Conservation (phyloP, 2,113 vertebrate genomes). For the Taurulus bubalis region DNA sequence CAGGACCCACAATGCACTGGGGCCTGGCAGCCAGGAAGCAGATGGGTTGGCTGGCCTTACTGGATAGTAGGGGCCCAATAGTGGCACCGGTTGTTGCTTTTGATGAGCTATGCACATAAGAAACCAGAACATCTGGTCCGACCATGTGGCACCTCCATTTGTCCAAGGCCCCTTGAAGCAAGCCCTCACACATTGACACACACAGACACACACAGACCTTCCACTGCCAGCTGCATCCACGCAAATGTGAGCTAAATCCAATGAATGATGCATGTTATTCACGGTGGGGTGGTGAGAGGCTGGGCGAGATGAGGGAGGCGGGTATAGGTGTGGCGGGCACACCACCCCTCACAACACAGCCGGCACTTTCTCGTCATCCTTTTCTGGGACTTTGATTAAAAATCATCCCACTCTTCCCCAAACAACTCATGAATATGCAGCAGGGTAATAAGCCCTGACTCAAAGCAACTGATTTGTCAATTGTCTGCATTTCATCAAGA, state of each 20-base stretch:
- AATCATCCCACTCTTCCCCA: conserved; percentile 77
- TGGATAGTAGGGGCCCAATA: conserved; percentile 78
- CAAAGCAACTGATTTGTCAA: conserved; percentile 89
- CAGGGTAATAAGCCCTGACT: conserved; percentile 73
- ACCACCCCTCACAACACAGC: conserved; percentile 37
- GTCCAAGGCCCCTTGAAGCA: conserved; percentile 84
- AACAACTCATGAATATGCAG: conserved; percentile 90
- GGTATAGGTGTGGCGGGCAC: conserved; percentile 30
- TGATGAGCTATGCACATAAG: conserved; percentile 88
- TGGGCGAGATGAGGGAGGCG: conserved; percentile 26
- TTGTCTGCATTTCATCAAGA: conserved; percentile 88
- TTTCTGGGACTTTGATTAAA: conserved; percentile 91
- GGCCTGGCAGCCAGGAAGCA: conserved; percentile 81
- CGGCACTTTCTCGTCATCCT: conserved; percentile 46
- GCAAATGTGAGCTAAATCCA: conserved; percentile 75
- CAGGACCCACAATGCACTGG: conserved; percentile 77
- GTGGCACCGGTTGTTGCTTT: conserved; percentile 79
- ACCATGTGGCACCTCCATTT: conserved; percentile 87
- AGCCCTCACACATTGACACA: conserved; percentile 57
- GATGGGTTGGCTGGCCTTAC: conserved; percentile 87
- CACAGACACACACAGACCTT: conserved; percentile 43
- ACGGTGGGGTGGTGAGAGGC: conserved; percentile 43
- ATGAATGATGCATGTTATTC: conserved; percentile 89
- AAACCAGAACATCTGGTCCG: conserved; percentile 90
- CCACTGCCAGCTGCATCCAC: conserved; percentile 74